Evolutionary conservation across 2,113 vertebrate genomes (phyloP).

Genomic region (Thamnophis sirtalis): DNA sequence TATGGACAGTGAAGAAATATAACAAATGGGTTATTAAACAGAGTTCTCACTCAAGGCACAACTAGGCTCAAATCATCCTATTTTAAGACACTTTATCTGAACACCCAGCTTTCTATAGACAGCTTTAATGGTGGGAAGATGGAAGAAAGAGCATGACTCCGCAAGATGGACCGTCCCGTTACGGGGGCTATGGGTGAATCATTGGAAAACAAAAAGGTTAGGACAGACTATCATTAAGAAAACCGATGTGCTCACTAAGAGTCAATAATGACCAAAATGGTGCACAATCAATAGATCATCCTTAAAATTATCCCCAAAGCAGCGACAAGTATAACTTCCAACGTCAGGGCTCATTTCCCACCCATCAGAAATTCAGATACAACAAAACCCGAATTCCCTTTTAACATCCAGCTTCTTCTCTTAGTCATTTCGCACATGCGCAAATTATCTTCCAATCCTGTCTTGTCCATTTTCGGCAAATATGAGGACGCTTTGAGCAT

Average conservation of each 20-base stretch:
- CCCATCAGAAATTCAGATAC: not conserved
- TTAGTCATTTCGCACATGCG: too few species aligned
- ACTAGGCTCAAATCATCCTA: not conserved
- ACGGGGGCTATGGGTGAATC: not conserved
- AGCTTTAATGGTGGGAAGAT: not conserved
- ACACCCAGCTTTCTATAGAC: not conserved
- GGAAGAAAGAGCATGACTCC: not conserved
- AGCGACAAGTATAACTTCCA: not conserved
- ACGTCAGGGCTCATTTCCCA: not conserved
- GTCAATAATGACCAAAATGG: not conserved
- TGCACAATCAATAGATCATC: not conserved
- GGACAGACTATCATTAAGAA: not conserved
- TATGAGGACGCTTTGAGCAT: not conserved
- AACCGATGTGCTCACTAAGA: not conserved
- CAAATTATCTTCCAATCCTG: not conserved
- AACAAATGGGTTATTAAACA: not conserved
- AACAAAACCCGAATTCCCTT: not conserved
- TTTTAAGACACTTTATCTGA: not conserved
- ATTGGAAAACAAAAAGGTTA: not conserved
- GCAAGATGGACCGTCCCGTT: not conserved
- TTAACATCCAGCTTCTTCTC: not conserved
- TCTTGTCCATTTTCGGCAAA: too few species aligned
- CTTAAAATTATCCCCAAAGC: not conserved
- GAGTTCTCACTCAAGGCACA: not conserved
- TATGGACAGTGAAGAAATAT: not conserved